Conservation (phyloP, 2,797 vertebrate species). For the Petrocephalus schoutedeni region DNA sequence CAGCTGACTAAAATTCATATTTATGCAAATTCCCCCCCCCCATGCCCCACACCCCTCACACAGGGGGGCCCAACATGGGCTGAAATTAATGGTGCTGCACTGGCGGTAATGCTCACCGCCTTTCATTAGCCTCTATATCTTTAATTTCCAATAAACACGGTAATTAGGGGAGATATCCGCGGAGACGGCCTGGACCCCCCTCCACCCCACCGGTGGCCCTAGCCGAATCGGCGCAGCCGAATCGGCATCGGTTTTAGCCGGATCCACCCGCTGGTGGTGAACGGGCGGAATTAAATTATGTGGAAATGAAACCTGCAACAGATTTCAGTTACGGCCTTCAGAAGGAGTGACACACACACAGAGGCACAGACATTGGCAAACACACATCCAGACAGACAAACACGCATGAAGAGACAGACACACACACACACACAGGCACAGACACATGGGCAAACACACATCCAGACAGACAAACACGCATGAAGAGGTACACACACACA, state of each 20-base stretch:
- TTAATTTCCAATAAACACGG: conserved; percentile 77
- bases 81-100: conserved; percentile 70
- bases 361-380: neutral
- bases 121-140: conserved; percentile 74
- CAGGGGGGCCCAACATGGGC: conserved; percentile 52
- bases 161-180: conserved; percentile 68
- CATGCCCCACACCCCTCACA: conserved; percentile 29
- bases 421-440: neutral
- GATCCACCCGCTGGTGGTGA: conserved; percentile 52
- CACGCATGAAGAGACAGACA: neutral
- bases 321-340: conserved; percentile 46
- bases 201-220: conserved; percentile 62
- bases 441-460: no score
- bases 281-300: conserved; percentile 67
- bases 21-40: conserved; percentile 60
- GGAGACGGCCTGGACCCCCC: conserved; percentile 60
- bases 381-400: neutral
- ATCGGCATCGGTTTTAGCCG: conserved; percentile 66
- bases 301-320: conserved; percentile 68
- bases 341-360: conserved; percentile 31
- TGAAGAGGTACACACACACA: neutral
- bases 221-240: conserved; percentile 68
- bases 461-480: no score
- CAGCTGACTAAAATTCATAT: conserved; percentile 69
- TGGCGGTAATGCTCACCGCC: conserved; percentile 63